Conservation (phyloP, 2,113 vertebrate genomes). For the Pao palembangensis region DNA sequence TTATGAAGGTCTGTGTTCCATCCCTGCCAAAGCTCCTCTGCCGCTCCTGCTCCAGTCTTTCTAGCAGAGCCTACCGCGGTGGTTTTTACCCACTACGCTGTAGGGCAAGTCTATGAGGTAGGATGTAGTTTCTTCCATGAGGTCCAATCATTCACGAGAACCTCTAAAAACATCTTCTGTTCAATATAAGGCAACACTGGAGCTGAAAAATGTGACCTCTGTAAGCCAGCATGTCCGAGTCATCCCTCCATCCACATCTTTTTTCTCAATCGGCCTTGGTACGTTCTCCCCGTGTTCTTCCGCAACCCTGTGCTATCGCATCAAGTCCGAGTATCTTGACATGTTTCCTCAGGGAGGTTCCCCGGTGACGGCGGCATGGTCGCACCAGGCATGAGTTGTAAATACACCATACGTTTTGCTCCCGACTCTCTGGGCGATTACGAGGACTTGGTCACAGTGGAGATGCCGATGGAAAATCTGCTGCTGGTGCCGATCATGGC, state of each 20-base stretch:
- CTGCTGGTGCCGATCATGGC: slow-evolving; percentile 83
- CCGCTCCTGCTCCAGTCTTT: slow-evolving; percentile 77
- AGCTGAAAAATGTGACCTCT: slow-evolving; percentile 84
- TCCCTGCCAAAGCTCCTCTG: slow-evolving; percentile 47
- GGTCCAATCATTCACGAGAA: neutral
- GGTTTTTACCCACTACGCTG: slow-evolving; percentile 82
- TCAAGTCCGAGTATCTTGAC: neutral
- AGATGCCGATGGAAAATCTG: slow-evolving; percentile 76
- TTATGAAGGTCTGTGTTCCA: slow-evolving; percentile 8
- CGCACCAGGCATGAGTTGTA: slow-evolving; percentile 92
- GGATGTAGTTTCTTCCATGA: neutral
- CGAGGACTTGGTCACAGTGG: slow-evolving; percentile 83
- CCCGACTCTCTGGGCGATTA: slow-evolving; percentile 84
- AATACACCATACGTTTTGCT: slow-evolving; percentile 83
- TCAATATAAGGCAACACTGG: slow-evolving; percentile 75
- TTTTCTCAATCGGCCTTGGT: slow-evolving; percentile 87
- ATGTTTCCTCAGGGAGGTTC: slow-evolving; percentile 80
- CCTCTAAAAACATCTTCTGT: neutral
- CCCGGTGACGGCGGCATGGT: slow-evolving; percentile 85
- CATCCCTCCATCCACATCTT: slow-evolving; percentile 81
- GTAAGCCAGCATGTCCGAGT: slow-evolving; percentile 80
- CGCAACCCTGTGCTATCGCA: slow-evolving; percentile 4
- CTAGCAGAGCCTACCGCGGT: slow-evolving; percentile 79
- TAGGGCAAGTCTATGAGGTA: slow-evolving; percentile 89
- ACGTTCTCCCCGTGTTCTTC: slow-evolving; percentile 48